Conservation (phyloP, 2,113 vertebrate species). For the Myrmecophaga tridactyla region DNA sequence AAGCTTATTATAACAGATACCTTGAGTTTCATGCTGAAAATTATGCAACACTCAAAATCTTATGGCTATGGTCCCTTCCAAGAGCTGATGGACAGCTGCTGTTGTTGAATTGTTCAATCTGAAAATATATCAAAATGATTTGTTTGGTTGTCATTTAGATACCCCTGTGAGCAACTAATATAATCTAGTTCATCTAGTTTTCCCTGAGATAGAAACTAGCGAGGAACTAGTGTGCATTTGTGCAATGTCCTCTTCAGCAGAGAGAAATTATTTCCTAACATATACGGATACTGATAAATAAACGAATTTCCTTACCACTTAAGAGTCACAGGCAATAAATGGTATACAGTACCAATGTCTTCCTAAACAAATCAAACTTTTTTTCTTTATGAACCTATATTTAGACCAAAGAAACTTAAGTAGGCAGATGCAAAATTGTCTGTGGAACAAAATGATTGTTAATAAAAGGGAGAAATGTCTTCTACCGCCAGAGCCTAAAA, state of each 20-base stretch:
- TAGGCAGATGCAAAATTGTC: not conserved
- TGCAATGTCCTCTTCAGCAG: not conserved
- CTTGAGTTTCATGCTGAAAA: not conserved
- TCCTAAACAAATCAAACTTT: not conserved
- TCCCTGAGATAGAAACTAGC: accelerated
- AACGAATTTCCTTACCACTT: not conserved
- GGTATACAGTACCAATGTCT: not conserved
- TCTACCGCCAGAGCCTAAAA: not conserved
- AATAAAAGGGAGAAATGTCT: not conserved
- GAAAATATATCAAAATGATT: not conserved
- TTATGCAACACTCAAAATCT: not conserved
- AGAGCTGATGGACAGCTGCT: not conserved
- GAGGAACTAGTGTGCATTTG: not conserved
- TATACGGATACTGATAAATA: not conserved
- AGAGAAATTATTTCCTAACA: not conserved
- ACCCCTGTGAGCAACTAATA: not conserved
- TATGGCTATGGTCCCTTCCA: not conserved
- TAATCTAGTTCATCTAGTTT: not conserved
- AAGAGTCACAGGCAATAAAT: not conserved
- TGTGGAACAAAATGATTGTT: not conserved
- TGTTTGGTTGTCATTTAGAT: not conserved
- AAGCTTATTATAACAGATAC: not conserved
- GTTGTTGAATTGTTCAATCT: not conserved
- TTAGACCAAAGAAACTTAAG: not conserved
- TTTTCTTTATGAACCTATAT: not conserved